Evolutionary conservation across 30 jellyfish, hydroid and myxozoan species (phyloP).

Genomic region (Sanderia malayensis): DNA sequence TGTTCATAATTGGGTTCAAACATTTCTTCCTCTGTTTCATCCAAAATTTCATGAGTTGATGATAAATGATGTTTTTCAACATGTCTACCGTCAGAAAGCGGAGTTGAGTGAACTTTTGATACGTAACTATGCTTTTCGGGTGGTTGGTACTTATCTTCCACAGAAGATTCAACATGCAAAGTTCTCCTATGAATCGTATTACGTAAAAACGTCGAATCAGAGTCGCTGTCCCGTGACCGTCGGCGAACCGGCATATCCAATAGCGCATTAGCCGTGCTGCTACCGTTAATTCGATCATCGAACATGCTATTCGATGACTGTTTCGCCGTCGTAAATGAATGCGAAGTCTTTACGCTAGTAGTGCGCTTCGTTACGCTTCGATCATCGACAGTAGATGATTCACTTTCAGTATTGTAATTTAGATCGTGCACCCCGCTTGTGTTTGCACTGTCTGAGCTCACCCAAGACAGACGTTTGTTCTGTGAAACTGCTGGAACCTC

Average conservation of each 20-base stretch:
- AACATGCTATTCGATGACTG: constrained; percentile 18
- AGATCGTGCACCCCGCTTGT: constrained; percentile 86
- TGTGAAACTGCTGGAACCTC: constrained; percentile 25
- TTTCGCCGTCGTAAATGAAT: constrained; percentile 27
- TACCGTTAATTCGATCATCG: not conserved
- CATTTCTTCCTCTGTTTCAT: constrained; percentile 38
- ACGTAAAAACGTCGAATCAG: constrained; percentile 72
- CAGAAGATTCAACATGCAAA: constrained; percentile 64
- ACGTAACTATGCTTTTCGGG: not conserved
- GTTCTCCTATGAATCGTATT: constrained; percentile 75
- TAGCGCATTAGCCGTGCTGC: constrained; percentile 50
- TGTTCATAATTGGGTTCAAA: not conserved
- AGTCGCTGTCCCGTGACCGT: constrained; percentile 22
- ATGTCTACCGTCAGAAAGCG: not conserved
- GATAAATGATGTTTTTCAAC: not conserved
- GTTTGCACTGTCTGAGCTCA: constrained; percentile 84
- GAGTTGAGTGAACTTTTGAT: constrained; percentile 2
- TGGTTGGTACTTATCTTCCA: constrained; percentile 2
- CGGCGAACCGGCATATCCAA: constrained; percentile 52
- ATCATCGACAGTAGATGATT: constrained; percentile 21
- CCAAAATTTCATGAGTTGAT: constrained; percentile 9
- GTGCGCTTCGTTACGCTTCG: constrained; percentile 26
- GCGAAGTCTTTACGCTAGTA: constrained; percentile 5
- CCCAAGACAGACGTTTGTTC: constrained; percentile 78
- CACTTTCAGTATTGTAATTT: constrained; percentile 50